phyloP scores from a whole-genome alignment of 2,797 vertebrate genomes.

The Chaenodraco wilsoni region DNA sequence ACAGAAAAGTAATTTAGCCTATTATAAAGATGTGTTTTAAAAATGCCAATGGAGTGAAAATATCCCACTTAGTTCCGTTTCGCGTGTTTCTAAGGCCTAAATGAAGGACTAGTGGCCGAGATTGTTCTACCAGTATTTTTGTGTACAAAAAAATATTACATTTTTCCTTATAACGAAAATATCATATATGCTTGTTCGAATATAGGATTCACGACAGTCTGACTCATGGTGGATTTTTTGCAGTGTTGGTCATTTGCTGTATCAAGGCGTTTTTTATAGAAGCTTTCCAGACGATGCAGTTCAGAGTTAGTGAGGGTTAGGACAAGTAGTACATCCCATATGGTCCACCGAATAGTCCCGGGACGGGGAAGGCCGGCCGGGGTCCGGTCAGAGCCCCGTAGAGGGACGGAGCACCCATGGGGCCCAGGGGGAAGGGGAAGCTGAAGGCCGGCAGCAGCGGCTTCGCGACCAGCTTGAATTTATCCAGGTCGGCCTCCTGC shows the following conservation, averaged over 20 bases:
- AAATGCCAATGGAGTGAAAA: not conserved
- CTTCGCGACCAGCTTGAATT: conserved; percentile 85
- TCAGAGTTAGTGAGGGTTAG: conserved; percentile 68
- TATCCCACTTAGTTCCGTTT: not conserved
- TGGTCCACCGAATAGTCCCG: conserved; percentile 85
- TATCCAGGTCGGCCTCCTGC: conserved; percentile 89
- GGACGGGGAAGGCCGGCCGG: conserved; percentile 80
- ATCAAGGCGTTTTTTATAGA: conserved; percentile 36
- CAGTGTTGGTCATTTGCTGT: conserved; percentile 34
- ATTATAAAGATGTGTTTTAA: not conserved
- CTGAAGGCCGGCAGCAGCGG: conserved; percentile 86
- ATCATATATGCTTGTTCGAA: not conserved
- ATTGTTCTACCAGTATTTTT: not conserved
- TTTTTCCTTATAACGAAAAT: conserved; percentile 1
- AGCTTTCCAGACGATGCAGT: conserved; percentile 31
- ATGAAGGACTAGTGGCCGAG: not conserved
- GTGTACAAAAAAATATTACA: conserved; percentile 6
- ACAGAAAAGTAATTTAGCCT: conserved; percentile 2
- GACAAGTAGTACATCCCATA: conserved; percentile 90
- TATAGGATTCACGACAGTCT: conserved; percentile 3
- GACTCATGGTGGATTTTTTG: conserved; percentile 22
- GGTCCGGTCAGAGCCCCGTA: conserved; percentile 80
- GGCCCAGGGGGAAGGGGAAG: conserved; percentile 84
- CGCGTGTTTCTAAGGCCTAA: not conserved
- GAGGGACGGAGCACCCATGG: conserved; percentile 79